Evolutionary conservation across 2,888 invertebrate genomes (phyloP).

Genomic region (Ennomos fuscantarius): DNA sequence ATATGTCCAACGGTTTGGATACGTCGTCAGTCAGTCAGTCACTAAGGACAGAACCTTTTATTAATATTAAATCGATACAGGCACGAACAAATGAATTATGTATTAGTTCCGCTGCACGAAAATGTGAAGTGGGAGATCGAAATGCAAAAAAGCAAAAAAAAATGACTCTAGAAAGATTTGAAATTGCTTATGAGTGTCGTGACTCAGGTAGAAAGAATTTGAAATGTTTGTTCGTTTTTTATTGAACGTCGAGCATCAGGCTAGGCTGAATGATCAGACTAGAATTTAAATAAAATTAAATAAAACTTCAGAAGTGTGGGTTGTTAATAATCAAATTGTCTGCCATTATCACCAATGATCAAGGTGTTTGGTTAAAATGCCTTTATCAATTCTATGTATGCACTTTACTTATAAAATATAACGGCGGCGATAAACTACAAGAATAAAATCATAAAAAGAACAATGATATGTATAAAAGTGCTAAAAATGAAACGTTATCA

Average conservation of each 20-base stretch:
- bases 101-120: constrained; percentile 1
- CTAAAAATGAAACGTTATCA: constrained; percentile 22
- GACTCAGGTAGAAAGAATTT: constrained; percentile 2
- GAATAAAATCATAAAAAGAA: neutral
- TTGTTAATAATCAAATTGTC: neutral
- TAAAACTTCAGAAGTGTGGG: neutral
- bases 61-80: too few species aligned
- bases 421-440: too few species aligned
- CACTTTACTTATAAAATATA: too few species aligned
- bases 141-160: constrained; percentile 1
- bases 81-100: neutral
- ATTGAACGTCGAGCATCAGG: neutral
- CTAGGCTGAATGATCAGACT: too few species aligned
- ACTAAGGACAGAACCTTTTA: too few species aligned
- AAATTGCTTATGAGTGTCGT: constrained; percentile 3
- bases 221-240: neutral
- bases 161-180: neutral
- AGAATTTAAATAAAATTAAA: neutral
- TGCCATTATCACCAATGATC: constrained; percentile 18
- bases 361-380: constrained; percentile 28
- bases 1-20: too few species aligned
- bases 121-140: neutral
- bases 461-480: constrained; percentile 16
- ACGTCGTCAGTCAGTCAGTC: too few species aligned
- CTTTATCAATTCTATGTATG: constrained; percentile 14